Conservation (phyloP, 2,888 invertebrate species). For the Aleiodes testaceus region DNA sequence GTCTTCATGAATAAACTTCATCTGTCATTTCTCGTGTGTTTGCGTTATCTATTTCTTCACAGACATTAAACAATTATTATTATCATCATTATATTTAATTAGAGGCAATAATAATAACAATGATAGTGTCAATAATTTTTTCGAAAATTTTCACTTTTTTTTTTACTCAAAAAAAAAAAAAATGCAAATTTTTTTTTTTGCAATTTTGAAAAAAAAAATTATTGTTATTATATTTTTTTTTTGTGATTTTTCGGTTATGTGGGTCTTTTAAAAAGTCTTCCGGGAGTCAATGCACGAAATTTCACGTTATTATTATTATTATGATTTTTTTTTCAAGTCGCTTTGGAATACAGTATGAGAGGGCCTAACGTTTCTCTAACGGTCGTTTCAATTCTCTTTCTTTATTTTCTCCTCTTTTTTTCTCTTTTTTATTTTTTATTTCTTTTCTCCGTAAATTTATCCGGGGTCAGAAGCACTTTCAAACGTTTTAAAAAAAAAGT, state of each 20-base stretch:
- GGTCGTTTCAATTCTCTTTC: conserved; percentile 16
- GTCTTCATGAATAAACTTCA: not conserved
- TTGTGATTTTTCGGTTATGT: conserved; percentile 20
- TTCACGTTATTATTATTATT: not conserved
- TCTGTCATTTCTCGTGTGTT: conserved; percentile 9
- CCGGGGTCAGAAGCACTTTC: conserved; percentile 31
- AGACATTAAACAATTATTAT: no score
- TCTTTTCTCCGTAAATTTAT: conserved; percentile 12
- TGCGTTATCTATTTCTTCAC: conserved; percentile 33
- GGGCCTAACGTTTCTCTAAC: conserved; percentile 40
- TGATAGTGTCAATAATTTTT: no score
- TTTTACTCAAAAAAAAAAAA: no score
- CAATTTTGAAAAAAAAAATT: no score
- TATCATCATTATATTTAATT: no score
- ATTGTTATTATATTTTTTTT: no score
- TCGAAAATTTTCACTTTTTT: no score
- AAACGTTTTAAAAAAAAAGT: no score
- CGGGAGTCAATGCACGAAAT: conserved; percentile 37
- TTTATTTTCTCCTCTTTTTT: no score
- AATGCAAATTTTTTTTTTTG: no score
- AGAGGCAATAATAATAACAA: no score
- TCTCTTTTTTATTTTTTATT: no score
- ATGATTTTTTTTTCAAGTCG: conserved; percentile 20
- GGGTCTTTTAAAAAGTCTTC: conserved; percentile 36
- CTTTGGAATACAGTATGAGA: not conserved